Base-by-base conservation (phyloP, 2,797 vertebrate species). In the Protonibea diacanthus region DNA sequence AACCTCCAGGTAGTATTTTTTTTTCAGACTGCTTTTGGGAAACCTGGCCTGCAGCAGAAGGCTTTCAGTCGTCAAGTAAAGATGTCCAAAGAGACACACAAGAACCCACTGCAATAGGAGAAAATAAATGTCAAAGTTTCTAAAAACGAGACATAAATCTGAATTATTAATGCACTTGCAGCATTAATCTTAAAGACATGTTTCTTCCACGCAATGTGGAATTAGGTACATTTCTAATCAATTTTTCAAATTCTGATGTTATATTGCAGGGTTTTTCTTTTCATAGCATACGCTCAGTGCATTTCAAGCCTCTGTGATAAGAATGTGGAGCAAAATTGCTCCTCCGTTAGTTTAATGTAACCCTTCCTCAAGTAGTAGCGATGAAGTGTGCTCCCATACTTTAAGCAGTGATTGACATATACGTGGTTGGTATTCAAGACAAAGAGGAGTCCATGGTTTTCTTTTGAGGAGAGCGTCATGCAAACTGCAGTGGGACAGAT, bases 401-500 rank as follows among this genome's bases (percentile, higher is more conserved):
- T 44, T 29, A 75, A 88, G 84, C 73, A 20, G 63, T 68, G 78
- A 76, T 15, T 74, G 76, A 86, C 81, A 74, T 76, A 57, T 70
- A 90, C 71, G 64, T 68, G 45, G 76, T 85, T 53, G 4, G 65
- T 72, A 49, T 81, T 90, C 74, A 72, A 87, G 87, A 90, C 82
- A 61, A 83, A 84, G 60, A 86, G 20, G 67, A 65, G 76, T 90
- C 68, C n/a, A 11, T 48, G 38, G 45, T 81, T 84, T 81, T 74
- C 76, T 60, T 76, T 74, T 49, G 40, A 74, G 76, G 75, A 86
- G 73, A 84, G 85, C 67, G 0, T 86, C 93, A 92, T 93, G 92
- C 91, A 91, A 88, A 86, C 78, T 72, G 86, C 84, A 87, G 89
- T 85, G 73, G 75, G 76, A 73, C 38, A 65, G 81, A 88, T 75